Conservation (phyloP, 2,888 invertebrate genomes). For the Drosophila sordidapex region DNA sequence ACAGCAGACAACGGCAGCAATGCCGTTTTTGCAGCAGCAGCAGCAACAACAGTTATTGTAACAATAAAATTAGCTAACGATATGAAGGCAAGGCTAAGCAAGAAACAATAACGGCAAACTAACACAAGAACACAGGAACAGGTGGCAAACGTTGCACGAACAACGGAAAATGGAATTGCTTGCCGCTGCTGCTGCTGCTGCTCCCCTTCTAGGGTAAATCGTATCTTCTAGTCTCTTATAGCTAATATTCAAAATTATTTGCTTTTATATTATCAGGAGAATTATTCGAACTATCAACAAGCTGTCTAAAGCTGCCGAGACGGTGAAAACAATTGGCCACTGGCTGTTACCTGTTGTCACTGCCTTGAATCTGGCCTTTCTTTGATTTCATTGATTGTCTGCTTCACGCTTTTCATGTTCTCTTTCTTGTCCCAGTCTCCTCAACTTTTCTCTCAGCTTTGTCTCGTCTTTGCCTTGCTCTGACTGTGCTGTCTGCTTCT, state of each 20-base stretch:
- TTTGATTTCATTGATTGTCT: constrained; percentile 60
- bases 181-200: constrained; percentile 18
- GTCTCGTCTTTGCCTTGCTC: neutral
- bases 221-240: constrained; percentile 33
- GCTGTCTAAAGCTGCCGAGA: constrained; percentile 34
- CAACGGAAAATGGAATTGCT: constrained; percentile 70
- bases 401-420: constrained; percentile 73
- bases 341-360: constrained; percentile 68
- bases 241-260: constrained; percentile 67
- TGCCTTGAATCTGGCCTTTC: constrained; percentile 19
- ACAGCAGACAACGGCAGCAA: constrained; percentile 64
- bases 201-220: constrained; percentile 51
- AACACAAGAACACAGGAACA: constrained; percentile 72
- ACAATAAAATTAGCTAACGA: constrained; percentile 80
- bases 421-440: constrained; percentile 16
- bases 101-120: constrained; percentile 79
- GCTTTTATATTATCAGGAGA: constrained; percentile 56
- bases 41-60: constrained; percentile 78
- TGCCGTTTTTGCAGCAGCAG: constrained; percentile 58
- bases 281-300: constrained; percentile 49
- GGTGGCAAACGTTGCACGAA: constrained; percentile 79
- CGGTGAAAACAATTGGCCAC: constrained; percentile 60
- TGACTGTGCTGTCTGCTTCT: constrained; percentile 16
- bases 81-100: constrained; percentile 71
- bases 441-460: constrained; percentile 3